Evolutionary conservation across 2,888 invertebrate genomes (phyloP), one percentile per base, ranked within the genome.

Genomic region (Nemotelus nigrinus): DNA sequence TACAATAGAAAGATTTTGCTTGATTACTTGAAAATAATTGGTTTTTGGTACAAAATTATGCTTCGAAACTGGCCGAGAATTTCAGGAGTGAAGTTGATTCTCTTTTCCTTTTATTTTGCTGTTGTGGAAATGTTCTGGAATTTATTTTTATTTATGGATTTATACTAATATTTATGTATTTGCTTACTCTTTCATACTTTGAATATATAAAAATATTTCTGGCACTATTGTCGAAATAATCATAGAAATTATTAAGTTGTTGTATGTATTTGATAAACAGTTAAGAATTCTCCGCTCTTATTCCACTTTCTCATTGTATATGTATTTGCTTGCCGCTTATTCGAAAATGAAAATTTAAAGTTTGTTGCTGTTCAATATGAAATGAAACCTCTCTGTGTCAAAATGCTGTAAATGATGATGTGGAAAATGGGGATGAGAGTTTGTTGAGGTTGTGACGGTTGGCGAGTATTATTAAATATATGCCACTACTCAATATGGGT

Each of bases 161-260:
- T 45, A 41, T 45, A 45, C 45, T 65, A 45, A 4, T 2, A 50
- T 70, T 70, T 55, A 25, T 25, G 25, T 25, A 53, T 53, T 70
- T 47, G n/a, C 70, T 53, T 50, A 68, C 45, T 68, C 44, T 41
- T 68, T 41, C 39, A 50, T 68, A 68, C 41, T 7, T 50, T 55
- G 44, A 47, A 74, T 76, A 75, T 83, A 82, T 82, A 83, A 83
- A 84, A 86, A 86, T 85, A 85, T 86, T 85, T 85, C 86, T 86
- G 87, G 87, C 87, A 87, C 87, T 87, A 87, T 87, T 87, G 86
- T 86, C 85, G 82, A 85, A 86, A 85, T 82, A 70, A 85, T 63
- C 41, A 57, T 68, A 39, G 67, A 76, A 76, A 76, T 76, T 53
- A 75, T 71, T 72, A 71, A 64, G 70, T 77, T 70, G 77, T 78